A percentile compares a stretch with the other conserved stretches of the same genome.
Conservation (phyloP, 2,113 vertebrate genomes). For the Setophaga coronata region DNA sequence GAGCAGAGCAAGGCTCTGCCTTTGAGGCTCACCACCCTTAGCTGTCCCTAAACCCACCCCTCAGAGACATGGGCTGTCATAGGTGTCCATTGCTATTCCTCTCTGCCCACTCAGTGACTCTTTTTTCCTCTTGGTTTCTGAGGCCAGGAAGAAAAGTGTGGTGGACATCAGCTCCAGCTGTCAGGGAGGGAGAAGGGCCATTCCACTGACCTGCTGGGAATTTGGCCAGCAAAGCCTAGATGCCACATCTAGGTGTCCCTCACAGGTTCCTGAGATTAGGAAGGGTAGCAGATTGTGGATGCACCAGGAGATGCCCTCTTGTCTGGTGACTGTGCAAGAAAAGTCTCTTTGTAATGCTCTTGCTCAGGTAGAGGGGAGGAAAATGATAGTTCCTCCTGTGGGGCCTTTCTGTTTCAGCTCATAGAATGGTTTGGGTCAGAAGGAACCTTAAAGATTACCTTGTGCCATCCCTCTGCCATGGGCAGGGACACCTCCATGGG, state of each 20-base stretch:
- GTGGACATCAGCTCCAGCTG: neutral
- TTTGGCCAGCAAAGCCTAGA: neutral
- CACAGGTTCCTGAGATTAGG: neutral
- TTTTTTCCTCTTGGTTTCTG: neutral
- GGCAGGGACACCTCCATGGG: neutral
- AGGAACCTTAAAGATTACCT: neutral
- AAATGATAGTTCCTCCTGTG: neutral
- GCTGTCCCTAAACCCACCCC: neutral
- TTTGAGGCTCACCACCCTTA: neutral
- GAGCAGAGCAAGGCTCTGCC: neutral
- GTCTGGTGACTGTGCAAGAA: rapidly evolving
- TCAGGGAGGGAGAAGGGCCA: neutral
- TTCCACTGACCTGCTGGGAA: neutral
- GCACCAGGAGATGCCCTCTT: neutral
- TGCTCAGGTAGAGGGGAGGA: neutral
- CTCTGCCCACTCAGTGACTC: neutral
- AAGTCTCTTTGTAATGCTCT: neutral
- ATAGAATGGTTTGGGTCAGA: neutral
- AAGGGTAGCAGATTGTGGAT: neutral
- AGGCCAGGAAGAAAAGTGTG: neutral
- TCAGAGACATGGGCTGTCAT: rapidly evolving
- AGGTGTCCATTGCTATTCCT: neutral
- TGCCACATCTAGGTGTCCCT: neutral
- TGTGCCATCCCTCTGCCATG: neutral
- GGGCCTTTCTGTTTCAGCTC: neutral